Evolutionary conservation across 2,888 invertebrate species (phyloP).

Genomic region (Trachelus stipa): DNA sequence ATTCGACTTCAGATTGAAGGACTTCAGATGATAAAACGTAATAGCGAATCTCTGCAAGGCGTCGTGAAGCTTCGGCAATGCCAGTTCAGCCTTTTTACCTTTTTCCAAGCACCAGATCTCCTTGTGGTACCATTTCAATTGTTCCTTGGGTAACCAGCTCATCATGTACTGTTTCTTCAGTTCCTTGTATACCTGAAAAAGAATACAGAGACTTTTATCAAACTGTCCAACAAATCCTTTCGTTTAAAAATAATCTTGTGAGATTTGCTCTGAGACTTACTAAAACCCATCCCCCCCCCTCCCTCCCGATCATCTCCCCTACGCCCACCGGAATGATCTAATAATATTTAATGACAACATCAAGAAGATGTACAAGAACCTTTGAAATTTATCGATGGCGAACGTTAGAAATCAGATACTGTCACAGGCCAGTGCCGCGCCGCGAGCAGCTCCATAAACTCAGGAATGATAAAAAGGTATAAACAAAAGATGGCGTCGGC

Average conservation of each 20-base stretch:
- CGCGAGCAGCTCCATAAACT: conserved; percentile 14
- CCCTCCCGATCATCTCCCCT: too few species aligned
- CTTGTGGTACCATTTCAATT: conserved; percentile 63
- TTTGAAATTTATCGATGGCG: neutral
- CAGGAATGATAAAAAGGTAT: conserved; percentile 23
- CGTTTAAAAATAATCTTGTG: neutral
- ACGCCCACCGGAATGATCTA: neutral
- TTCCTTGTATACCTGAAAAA: conserved; percentile 59
- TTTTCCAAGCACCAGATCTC: conserved; percentile 64
- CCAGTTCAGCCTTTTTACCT: conserved; percentile 69
- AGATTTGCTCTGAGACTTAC: neutral
- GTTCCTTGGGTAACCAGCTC: conserved; percentile 66
- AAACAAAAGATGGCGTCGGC: conserved; percentile 11
- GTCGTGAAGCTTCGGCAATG: conserved; percentile 72
- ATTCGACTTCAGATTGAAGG: conserved; percentile 59
- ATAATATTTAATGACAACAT: neutral
- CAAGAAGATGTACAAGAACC: neutral
- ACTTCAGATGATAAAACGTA: conserved; percentile 66
- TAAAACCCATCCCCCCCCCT: neutral
- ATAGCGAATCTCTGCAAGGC: conserved; percentile 68
- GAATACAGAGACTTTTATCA: conserved; percentile 40
- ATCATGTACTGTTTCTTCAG: conserved; percentile 61
- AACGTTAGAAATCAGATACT: conserved; percentile 10
- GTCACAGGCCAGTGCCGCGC: conserved; percentile 2
- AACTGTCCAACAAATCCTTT: neutral